Evolutionary conservation across 2,797 vertebrate genomes (phyloP).

Genomic region (Peromyscus eremicus): DNA sequence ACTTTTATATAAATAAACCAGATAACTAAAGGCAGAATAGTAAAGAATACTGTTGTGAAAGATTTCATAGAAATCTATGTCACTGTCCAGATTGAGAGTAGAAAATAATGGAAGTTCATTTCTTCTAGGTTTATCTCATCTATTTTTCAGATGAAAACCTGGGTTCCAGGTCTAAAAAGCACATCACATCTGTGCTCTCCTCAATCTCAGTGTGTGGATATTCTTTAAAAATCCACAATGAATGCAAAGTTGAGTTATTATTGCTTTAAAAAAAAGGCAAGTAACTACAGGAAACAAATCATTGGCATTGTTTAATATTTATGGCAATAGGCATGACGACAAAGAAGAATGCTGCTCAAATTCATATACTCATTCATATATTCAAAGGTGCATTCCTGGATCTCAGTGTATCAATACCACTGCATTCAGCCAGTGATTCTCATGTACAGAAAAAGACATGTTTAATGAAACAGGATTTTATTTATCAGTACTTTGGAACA

Average conservation of each 20-base stretch:
- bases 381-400: background rate
- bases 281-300: background rate
- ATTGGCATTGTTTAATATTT: background rate
- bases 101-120: slow-evolving; percentile 20
- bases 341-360: background rate
- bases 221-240: slow-evolving; percentile 34
- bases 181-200: background rate
- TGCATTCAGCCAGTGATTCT: background rate
- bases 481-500: background rate
- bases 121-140: background rate
- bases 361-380: background rate
- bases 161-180: background rate
- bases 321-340: background rate
- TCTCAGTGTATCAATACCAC: background rate
- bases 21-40: slow-evolving; percentile 54
- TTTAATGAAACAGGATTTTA: background rate
- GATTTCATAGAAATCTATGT: slow-evolving; percentile 47
- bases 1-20: slow-evolving; percentile 67
- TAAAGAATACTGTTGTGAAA: slow-evolving; percentile 40
- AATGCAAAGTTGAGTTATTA: slow-evolving; percentile 4
- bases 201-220: background rate
- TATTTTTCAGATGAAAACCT: slow-evolving; percentile 15
- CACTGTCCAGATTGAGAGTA: background rate
- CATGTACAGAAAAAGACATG: background rate
- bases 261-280: background rate